These are phyloP conservation scores for Brachionus rubens DNA, from an alignment of 1,140 invertebrate genomes.

Conservation along the genomic window DNA sequence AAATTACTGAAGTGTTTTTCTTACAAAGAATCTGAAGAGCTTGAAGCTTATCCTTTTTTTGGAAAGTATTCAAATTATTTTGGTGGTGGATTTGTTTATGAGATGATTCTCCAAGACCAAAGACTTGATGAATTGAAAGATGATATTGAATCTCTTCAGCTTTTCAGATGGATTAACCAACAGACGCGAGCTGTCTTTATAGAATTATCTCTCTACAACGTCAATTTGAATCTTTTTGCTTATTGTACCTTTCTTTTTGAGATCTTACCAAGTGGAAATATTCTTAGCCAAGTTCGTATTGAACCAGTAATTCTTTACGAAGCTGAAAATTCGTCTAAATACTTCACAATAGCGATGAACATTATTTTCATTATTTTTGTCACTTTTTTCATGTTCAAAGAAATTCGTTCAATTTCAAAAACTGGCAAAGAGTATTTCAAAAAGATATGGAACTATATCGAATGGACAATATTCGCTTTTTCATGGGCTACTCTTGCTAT, in stretches of 20 bases:
- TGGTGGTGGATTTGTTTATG: constrained; percentile 65
- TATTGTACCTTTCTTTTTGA: constrained; percentile 63
- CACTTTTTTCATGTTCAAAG: constrained; percentile 5
- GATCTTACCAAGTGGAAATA: constrained; percentile 61
- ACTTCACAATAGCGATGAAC: not conserved
- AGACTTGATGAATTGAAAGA: no score
- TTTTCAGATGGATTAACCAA: not conserved
- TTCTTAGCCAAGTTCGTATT: not conserved
- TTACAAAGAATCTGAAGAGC: constrained; percentile 50
- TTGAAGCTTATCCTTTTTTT: constrained; percentile 61
- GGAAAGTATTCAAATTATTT: constrained; percentile 62
- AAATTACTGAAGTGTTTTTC: not conserved
- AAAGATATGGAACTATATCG: not conserved
- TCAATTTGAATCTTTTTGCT: constrained; percentile 60
- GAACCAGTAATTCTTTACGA: not conserved
- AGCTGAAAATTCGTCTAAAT: not conserved
- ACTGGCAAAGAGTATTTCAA: not conserved
- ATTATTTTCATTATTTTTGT: constrained; percentile 1
- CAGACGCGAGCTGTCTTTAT: not conserved
- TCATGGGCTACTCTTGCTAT: constrained; percentile 24
- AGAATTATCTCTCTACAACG: constrained; percentile 1
- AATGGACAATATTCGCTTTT: constrained; percentile 1
- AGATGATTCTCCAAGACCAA: constrained; percentile 54
- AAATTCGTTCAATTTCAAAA: not conserved
- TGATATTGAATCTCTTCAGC: not conserved